Percentiles rank a stretch among this genome's conserved stretches.
Conservation (phyloP, 2,888 invertebrate genomes). For the Agrochola macilenta region DNA sequence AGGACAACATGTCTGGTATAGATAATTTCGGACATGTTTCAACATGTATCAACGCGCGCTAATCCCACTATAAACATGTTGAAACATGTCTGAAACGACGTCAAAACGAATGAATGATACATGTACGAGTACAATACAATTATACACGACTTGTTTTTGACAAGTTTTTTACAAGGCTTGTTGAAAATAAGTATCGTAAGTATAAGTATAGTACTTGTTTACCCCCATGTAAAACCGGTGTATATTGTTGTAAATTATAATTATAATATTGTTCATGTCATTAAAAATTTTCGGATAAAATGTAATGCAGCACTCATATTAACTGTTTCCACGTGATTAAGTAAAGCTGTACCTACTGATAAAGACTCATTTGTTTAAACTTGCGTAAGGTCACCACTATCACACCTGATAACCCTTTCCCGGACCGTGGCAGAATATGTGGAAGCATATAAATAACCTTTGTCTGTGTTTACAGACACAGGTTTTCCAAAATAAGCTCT, state of each 20-base stretch:
- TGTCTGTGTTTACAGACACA: too few species aligned
- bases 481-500: background rate
- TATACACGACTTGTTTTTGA: background rate
- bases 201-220: too few species aligned
- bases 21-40: background rate
- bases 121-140: too few species aligned
- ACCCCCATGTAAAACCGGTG: background rate
- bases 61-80: too few species aligned
- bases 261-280: background rate
- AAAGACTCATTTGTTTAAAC: too few species aligned
- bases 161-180: background rate
- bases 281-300: background rate
- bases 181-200: background rate
- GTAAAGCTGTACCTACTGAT: background rate
- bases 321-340: background rate
- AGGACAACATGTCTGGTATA: too few species aligned
- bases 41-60: background rate
- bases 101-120: background rate
- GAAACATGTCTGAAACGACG: background rate
- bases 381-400: too few species aligned
- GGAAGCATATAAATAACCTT: too few species aligned
- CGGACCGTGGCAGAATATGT: too few species aligned
- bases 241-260: background rate
- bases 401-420: too few species aligned
- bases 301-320: background rate